phyloP scores from a whole-genome alignment of 2,113 vertebrate species.

The Cavia aperea region DNA sequence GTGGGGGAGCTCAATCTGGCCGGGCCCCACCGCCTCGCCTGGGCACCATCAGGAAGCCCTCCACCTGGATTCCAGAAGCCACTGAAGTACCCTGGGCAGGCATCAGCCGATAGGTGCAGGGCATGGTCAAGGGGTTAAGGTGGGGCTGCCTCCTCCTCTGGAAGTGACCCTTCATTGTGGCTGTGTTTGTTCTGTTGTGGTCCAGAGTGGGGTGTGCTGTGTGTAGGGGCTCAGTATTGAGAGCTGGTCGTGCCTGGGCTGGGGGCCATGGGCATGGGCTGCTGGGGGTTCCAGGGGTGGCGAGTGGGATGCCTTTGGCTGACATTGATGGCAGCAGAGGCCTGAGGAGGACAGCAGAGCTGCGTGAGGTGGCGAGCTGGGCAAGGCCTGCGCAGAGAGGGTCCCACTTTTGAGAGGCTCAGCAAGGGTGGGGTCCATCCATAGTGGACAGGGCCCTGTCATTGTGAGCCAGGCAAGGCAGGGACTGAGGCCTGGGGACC shows the following conservation, averaged over 20 bases:
- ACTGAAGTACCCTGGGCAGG: not conserved
- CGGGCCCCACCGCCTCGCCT: not conserved
- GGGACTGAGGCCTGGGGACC: not conserved
- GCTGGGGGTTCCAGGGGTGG: fast-evolving
- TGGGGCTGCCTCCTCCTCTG: no score
- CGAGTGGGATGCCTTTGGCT: no score
- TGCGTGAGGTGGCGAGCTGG: not conserved
- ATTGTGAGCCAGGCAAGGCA: fast-evolving
- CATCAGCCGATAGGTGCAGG: not conserved
- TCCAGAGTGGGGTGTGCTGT: not conserved
- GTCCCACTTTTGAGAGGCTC: not conserved
- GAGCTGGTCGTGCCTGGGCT: not conserved
- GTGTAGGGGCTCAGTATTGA: fast-evolving
- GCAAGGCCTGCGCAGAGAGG: no score
- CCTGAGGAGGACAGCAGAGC: not conserved
- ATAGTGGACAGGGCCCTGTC: not conserved
- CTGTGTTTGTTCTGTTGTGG: not conserved
- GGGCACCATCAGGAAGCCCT: not conserved
- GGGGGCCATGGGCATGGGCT: not conserved
- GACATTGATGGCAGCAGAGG: not conserved
- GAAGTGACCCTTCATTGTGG: not conserved
- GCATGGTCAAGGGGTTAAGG: not conserved
- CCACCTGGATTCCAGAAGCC: not conserved
- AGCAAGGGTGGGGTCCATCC: fast-evolving
- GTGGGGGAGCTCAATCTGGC: not conserved